A percentile compares a stretch with the other conserved stretches of the same genome.
Conservation (phyloP, 92 coral and sea anemone species). For the Pocillopora meandrina region DNA sequence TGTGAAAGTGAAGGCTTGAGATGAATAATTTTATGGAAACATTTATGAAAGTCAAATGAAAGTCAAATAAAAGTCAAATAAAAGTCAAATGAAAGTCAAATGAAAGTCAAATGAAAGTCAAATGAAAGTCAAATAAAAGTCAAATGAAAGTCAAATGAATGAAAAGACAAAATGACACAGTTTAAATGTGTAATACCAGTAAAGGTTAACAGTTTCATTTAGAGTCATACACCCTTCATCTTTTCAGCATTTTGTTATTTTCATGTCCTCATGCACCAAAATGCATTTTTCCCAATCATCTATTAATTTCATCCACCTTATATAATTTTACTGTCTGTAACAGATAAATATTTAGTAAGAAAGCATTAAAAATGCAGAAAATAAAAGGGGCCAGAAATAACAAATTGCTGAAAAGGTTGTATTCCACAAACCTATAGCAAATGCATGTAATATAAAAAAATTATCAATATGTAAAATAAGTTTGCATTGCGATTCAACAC, state of each 20-base stretch:
- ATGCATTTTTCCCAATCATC: too few relatives aligned
- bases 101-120: neutral
- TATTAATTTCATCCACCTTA: too few relatives aligned
- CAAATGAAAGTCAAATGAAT: neutral
- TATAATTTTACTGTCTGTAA: too few relatives aligned
- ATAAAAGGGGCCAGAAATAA: too few relatives aligned
- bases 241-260: neutral
- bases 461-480: too few relatives aligned
- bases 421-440: too few relatives aligned
- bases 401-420: too few relatives aligned
- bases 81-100: neutral
- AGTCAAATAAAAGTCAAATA: too few relatives aligned
- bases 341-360: too few relatives aligned
- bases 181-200: neutral
- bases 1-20: neutral
- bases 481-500: neutral
- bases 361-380: too few relatives aligned
- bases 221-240: neutral
- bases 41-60: neutral
- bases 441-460: too few relatives aligned
- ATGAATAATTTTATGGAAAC: conserved; percentile 12
- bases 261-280: too few relatives aligned
- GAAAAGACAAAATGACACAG: neutral
- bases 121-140: neutral
- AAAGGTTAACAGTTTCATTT: neutral